phyloP scores from a whole-genome alignment of 2,797 vertebrate genomes.

The Poeciliopsis gracilis region DNA sequence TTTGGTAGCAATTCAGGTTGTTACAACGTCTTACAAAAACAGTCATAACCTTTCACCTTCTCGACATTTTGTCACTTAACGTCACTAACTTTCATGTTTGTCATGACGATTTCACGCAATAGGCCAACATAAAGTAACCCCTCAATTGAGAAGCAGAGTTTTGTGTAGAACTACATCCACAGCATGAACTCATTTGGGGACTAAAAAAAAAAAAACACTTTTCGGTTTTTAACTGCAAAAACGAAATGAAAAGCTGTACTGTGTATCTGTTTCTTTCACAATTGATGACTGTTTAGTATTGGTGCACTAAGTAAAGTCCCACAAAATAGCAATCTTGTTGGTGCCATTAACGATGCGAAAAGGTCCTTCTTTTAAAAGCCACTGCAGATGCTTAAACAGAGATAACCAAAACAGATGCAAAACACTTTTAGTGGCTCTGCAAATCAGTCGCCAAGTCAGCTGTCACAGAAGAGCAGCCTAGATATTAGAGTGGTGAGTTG shows the following conservation, averaged over 20 bases:
- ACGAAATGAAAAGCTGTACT: background rate
- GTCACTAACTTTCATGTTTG: background rate
- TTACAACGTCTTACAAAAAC: background rate
- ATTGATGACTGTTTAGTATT: background rate
- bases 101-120: background rate
- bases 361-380: background rate
- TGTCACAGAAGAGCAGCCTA: background rate
- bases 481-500: background rate
- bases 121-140: background rate
- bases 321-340: background rate
- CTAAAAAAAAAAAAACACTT: no score
- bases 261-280: background rate
- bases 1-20: background rate
- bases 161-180: background rate
- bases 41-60: background rate
- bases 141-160: background rate
- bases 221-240: no score
- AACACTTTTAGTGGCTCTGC: background rate
- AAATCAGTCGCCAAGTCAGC: background rate
- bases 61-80: background rate
- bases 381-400: background rate
- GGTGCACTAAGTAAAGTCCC: background rate
- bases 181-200: background rate
- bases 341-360: background rate
- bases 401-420: background rate